Evolutionary conservation across 2,888 invertebrate genomes (phyloP), one percentile per base, ranked within the genome.

Genomic region (Eupithecia dodoneata): DNA sequence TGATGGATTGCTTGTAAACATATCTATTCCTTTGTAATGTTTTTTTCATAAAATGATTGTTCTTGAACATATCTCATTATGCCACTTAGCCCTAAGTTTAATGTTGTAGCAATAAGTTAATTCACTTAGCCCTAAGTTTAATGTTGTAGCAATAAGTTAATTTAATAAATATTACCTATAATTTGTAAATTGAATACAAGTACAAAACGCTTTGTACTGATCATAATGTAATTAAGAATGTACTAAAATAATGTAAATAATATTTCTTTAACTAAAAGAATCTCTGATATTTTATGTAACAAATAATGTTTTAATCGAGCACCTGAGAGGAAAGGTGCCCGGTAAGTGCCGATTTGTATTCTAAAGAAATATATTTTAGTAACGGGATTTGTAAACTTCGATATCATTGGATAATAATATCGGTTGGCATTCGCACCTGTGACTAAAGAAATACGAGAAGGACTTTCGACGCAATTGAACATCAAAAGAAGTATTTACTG

Each of bases 31-130:
- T 82, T 30, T 83, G 80, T 84, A 83, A 81, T 81, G 81, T 81
- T 81, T 82, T 82, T 72, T 84, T 83, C 85, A 86, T 87, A 81
- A 76, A 83, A 81, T 83, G 76, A 79, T 82, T 76, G 72, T 66
- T 88, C 89, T 90, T 88, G 18, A 85, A 92, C 92, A 92, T 93
- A 94, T 93, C 93, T 89, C 92, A 91, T 86, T 91, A 91, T 92
- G 93, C 93, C 93, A 93, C 90, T 85, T 92, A 92, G 87, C 59
- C 83, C 42, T 84, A 84, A 80, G 76, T 70, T 71, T 55, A 65
- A 52, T 42, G 55, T 71, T 76, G 85, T 73, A 79, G 41, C 47
- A 71, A 67, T 79, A 85, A 82, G 80, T 82, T 82, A 80, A n/a
- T n/a, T n/a, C 93, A 93, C 90, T 85, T 92, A 92, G 87, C 59